phyloP scores from a whole-genome alignment of 2,797 vertebrate genomes.

The Mycteria americana region DNA sequence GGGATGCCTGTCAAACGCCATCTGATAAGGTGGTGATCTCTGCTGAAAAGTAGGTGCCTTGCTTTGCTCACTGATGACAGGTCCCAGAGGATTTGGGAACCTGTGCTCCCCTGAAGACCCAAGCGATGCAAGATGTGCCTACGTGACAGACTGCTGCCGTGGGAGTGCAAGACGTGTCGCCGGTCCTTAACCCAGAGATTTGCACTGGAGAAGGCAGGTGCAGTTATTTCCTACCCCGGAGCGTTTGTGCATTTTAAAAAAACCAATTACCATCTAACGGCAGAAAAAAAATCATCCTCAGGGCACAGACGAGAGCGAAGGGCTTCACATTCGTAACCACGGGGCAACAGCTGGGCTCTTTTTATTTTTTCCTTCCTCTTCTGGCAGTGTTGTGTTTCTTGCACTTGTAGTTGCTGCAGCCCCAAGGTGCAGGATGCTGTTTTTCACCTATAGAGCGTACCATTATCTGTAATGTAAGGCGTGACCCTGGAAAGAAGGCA shows the following conservation, averaged over 20 bases:
- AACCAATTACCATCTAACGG: not conserved
- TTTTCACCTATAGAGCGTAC: not conserved
- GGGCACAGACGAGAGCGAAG: not conserved
- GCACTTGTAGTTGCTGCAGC: not conserved
- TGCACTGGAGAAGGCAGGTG: not conserved
- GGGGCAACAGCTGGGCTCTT: not conserved
- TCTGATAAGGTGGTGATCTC: not conserved
- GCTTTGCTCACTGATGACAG: not conserved
- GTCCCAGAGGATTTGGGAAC: not conserved
- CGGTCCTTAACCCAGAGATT: not conserved
- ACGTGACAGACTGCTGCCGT: accelerated
- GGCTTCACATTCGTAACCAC: not conserved
- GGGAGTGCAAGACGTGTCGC: accelerated
- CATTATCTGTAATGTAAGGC: not conserved
- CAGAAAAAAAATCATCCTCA: too few relatives aligned
- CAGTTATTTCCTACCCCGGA: not conserved
- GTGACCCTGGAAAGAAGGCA: not conserved
- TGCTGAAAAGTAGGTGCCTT: not conserved
- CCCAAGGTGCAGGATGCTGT: not conserved
- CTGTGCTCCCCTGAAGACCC: not conserved
- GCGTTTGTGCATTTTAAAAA: not conserved
- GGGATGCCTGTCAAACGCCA: not conserved
- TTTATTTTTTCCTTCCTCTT: not conserved
- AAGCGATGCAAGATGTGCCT: not conserved
- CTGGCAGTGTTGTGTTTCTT: not conserved